phyloP scores from a whole-genome alignment of 1,140 invertebrate species.

The Drosophila mayri region DNA sequence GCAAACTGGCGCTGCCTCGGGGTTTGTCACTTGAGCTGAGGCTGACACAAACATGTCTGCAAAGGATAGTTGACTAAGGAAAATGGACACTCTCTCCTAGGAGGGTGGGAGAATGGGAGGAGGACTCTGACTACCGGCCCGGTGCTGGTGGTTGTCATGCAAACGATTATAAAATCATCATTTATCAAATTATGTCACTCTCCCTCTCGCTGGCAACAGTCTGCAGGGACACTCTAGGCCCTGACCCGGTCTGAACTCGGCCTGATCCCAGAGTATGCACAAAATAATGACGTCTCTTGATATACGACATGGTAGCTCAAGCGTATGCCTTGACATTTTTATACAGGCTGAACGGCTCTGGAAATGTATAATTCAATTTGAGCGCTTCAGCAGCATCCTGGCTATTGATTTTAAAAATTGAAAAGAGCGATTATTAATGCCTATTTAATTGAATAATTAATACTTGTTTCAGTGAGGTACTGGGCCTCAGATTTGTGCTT shows the following conservation, averaged over 20 bases:
- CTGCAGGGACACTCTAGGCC: constrained; percentile 44
- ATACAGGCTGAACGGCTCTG: constrained; percentile 16
- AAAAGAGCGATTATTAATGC: not conserved
- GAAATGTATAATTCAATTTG: constrained; percentile 36
- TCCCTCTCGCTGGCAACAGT: constrained; percentile 51
- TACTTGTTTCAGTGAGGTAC: too few species aligned
- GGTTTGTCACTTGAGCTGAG: constrained; percentile 57
- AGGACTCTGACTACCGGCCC: constrained; percentile 1
- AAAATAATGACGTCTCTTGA: constrained; percentile 64
- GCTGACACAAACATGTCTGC: constrained; percentile 68
- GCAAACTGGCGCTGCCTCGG: constrained; percentile 51
- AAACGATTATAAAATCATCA: constrained; percentile 84
- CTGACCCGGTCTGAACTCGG: constrained; percentile 45
- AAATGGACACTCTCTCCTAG: constrained; percentile 39
- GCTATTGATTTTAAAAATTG: constrained; percentile 1
- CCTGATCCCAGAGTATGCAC: constrained; percentile 30
- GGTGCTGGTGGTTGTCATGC: constrained; percentile 58
- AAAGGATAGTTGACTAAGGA: constrained; percentile 50
- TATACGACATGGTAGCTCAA: constrained; percentile 45
- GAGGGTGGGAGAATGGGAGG: not conserved
- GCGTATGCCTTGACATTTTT: constrained; percentile 42
- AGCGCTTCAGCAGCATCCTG: not conserved
- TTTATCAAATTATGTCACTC: constrained; percentile 79
- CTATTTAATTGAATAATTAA: not conserved
- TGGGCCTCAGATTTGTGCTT: too few species aligned